These are phyloP conservation scores for Enteromius paludinosus DNA, from an alignment of 2,797 vertebrate species.

Conservation along the genomic window DNA sequence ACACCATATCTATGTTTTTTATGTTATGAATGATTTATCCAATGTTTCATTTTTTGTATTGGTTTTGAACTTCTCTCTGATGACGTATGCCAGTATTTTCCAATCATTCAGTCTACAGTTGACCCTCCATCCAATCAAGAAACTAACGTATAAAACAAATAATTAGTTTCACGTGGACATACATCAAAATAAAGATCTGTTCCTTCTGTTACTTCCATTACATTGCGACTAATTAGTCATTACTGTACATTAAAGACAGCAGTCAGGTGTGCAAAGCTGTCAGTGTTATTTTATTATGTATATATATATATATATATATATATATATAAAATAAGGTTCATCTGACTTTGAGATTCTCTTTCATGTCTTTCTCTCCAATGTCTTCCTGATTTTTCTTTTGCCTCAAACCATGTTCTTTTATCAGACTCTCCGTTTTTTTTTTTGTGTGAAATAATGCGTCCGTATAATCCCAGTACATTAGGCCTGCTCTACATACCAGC, in stretches of 20 bases:
- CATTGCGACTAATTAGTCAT: neutral
- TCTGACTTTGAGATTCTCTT: slow-evolving; percentile 2
- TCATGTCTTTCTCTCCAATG: neutral
- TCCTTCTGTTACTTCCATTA: neutral
- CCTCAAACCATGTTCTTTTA: slow-evolving; percentile 44
- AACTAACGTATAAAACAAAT: neutral
- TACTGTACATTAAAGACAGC: neutral
- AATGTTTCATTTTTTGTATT: neutral
- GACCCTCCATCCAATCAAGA: neutral
- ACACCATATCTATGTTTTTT: neutral
- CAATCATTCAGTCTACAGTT: neutral
- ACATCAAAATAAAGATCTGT: neutral
- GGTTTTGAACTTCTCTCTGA: neutral
- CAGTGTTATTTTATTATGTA: neutral
- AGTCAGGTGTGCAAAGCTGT: neutral
- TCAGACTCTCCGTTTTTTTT: neutral
- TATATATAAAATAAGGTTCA: neutral
- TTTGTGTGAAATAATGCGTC: slow-evolving; percentile 48
- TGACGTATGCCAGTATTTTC: neutral
- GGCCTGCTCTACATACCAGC: slow-evolving; percentile 71
- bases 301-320: neutral
- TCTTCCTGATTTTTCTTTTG: slow-evolving; percentile 31
- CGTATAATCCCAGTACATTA: slow-evolving; percentile 67
- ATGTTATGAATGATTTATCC: neutral
- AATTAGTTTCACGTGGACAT: neutral